Base-by-base conservation (phyloP, 2,888 invertebrate genomes). In the Limenitis camilla region DNA sequence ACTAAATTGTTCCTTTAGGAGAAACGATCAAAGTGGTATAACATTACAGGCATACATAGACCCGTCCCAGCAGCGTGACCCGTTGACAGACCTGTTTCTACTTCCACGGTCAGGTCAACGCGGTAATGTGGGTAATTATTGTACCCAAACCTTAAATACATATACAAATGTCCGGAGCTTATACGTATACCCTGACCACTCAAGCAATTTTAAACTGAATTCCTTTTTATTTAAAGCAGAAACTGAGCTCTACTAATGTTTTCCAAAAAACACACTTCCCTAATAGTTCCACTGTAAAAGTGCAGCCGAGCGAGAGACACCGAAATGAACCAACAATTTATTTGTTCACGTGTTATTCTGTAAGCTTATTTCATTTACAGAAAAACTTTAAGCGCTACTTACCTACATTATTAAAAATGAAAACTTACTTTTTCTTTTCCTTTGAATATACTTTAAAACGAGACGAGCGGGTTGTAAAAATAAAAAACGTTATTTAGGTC, bases 61-160 rank as follows among this genome's bases (percentile, higher is more conserved):
- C n/a, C 43, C 30, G 35, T 10, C 40, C 44, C 41, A 42, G 29
- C 42, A 46, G 60, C 59, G 56, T 59, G 60, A 64, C 64, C 61
- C 54, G 58, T 61, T 66, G 68, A 65, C 67, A 66, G 56, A 60
- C 61, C 65, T 66, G 68, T 72, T 72, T 70, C 66, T 58, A 63
- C 56, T 59, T 66, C 61, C 58, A 65, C 67, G 65, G 63, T 44
- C 50, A 55, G 49, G 41, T 49, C 46, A 45, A 49, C 55, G 45
- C 44, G 40, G 55, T 58, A 58, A 56, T 53, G 48, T 56, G 39
- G 39, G 55, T 55, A 59, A 59, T 56, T 56, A 53, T 53, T 59
- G 49, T 53, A 44, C 42, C 56, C 49, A 41, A 51, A 52, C 54
- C 55, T 48, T 45, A 45, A 52, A 55, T 52, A 50, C 53, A 49